Percentiles rank a stretch among this genome's conserved stretches.
These are phyloP conservation scores for Polymixis lichenea DNA, from an alignment of 2,888 invertebrate species.

Conservation along the genomic window DNA sequence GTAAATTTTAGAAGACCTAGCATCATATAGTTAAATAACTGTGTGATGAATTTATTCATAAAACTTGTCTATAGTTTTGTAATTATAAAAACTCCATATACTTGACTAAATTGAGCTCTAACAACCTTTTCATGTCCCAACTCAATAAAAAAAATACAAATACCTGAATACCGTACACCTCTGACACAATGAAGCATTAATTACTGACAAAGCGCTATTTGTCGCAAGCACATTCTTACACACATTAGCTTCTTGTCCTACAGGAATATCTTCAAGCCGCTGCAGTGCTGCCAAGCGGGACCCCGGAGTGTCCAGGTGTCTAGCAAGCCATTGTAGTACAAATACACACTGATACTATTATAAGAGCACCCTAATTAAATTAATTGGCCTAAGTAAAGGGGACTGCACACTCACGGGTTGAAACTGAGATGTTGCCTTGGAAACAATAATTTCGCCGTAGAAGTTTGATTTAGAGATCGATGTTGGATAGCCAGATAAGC, in stretches of 20 bases:
- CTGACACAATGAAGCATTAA: slow-evolving; percentile 41
- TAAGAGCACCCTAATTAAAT: slow-evolving; percentile 70
- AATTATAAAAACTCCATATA: not conserved
- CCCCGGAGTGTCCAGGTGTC: slow-evolving; percentile 66
- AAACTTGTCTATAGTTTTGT: not conserved
- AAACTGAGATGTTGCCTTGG: not conserved
- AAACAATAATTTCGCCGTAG: not conserved
- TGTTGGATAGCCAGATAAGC: not conserved
- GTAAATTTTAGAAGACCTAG: not conserved
- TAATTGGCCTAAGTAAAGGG: slow-evolving; percentile 69
- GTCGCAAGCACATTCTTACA: slow-evolving; percentile 44
- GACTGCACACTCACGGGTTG: slow-evolving; percentile 44
- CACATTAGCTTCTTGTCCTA: slow-evolving; percentile 32
- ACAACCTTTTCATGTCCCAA: not conserved
- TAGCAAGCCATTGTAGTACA: slow-evolving; percentile 60
- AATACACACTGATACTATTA: slow-evolving; percentile 57
- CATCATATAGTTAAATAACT: not conserved
- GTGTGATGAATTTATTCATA: not conserved
- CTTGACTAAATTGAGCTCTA: not conserved
- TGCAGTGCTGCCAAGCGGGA: slow-evolving; percentile 14
- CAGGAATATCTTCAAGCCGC: slow-evolving; percentile 31
- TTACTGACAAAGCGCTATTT: slow-evolving; percentile 32
- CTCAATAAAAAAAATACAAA: slow-evolving; percentile 15
- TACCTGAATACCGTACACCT: slow-evolving; percentile 28
- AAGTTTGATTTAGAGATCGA: not conserved